Evolutionary conservation across 2,888 invertebrate species (phyloP).

Genomic region (Aphrophora alni): DNA sequence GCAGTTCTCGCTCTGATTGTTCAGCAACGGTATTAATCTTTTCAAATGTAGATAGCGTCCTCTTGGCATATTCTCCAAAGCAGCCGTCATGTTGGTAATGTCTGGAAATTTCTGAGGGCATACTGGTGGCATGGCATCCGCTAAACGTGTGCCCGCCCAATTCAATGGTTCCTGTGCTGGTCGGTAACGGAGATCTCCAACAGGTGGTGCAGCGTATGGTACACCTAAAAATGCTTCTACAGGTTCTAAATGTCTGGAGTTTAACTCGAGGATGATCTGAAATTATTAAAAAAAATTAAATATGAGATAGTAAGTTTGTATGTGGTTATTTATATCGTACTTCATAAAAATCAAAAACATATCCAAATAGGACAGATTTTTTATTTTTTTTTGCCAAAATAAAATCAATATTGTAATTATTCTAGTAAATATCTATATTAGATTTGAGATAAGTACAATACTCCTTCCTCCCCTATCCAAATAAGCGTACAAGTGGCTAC

Average conservation of each 20-base stretch:
- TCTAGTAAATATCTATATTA: too few relatives aligned
- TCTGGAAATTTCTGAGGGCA: conserved; percentile 76
- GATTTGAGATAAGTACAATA: too few relatives aligned
- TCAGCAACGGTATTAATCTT: conserved; percentile 71
- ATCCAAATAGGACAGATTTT: too few relatives aligned
- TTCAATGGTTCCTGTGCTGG: conserved; percentile 69
- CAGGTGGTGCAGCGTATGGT: conserved; percentile 80
- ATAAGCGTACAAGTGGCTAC: too few relatives aligned
- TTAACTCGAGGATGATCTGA: conserved; percentile 66
- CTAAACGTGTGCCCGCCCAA: conserved; percentile 77
- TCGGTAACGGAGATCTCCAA: conserved; percentile 66
- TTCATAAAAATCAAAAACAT: too few relatives aligned
- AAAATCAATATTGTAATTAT: too few relatives aligned
- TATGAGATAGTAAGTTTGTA: too few relatives aligned
- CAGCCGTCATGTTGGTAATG: conserved; percentile 68
- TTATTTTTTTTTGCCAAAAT: too few relatives aligned
- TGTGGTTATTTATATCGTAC: too few relatives aligned
- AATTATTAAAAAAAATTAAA: too few relatives aligned
- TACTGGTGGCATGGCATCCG: conserved; percentile 76
- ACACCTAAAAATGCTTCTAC: conserved; percentile 86
- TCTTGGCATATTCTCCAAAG: conserved; percentile 72
- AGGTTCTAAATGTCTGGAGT: conserved; percentile 58
- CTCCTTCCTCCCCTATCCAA: too few relatives aligned
- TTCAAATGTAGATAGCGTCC: conserved; percentile 77
- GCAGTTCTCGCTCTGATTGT: conserved; percentile 89